Evolutionary conservation across 2,113 vertebrate species (phyloP).

Genomic region (Passer montanus): DNA sequence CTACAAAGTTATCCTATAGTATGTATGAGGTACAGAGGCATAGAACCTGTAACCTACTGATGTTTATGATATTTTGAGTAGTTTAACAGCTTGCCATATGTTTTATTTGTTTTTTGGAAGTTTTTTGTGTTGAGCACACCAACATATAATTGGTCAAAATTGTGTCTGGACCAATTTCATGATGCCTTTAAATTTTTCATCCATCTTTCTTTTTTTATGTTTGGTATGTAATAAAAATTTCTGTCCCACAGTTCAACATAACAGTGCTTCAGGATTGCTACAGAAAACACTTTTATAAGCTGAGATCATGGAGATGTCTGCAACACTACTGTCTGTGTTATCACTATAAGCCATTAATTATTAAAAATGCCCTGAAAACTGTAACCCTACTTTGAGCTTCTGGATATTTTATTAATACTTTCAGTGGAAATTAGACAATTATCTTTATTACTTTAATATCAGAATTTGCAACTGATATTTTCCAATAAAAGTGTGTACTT

Average conservation of each 20-base stretch:
- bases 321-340: neutral
- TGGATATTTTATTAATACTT: conserved; percentile 19
- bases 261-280: neutral
- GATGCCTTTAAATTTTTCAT: neutral
- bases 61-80: neutral
- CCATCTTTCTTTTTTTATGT: neutral
- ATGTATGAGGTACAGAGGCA: neutral
- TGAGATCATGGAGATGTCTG: neutral
- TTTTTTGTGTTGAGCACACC: neutral
- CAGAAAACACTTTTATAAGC: neutral
- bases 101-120: neutral
- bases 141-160: neutral
- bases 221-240: neutral
- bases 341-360: conserved; percentile 8
- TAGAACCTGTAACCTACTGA: neutral
- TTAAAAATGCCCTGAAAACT: conserved; percentile 26
- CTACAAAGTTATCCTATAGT: neutral
- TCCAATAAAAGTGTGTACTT: neutral
- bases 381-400: neutral
- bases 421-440: conserved; percentile 13
- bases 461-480: neutral
- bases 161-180: neutral
- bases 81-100: neutral
- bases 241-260: neutral
- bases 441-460: conserved; percentile 27